Evolutionary conservation across 1,140 invertebrate species (phyloP), one percentile per base, ranked within the genome.

Genomic region (Sycobia sp.): DNA sequence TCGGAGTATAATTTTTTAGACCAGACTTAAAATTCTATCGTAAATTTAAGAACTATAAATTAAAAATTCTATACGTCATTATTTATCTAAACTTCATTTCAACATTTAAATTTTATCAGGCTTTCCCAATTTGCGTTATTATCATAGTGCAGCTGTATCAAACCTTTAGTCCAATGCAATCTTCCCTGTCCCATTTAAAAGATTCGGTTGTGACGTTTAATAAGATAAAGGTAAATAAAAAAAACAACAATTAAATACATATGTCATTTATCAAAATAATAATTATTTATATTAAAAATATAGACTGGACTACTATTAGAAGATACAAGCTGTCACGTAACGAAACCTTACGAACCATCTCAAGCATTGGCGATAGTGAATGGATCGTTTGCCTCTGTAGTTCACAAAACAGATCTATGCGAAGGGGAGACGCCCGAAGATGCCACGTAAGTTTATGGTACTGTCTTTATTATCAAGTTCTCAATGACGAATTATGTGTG

Each of bases 301-400:
- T 59, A 85, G 83, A 74, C 66, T 62, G 69, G 84, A 36, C 64
- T 86, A n/a, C 47, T 80, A 23, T 66, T 86, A 68, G 79, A 84
- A 50, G 84, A 86, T 57, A 69, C 72, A 5, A 76, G 69, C 41
- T 73, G 69, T 20, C 78, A 77, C 14, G 64, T 79, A 14, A 73
- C 73, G 20, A 79, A 80, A 56, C 82, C 85, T 4, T 75, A 79
- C 8, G 75, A 84, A 43, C 72, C 78, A 56, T 75, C 76, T 18
- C 74, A 82, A 73, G 84, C 85, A 16, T 66, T 89, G 11, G 76
- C 80, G 25, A 76, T 89, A 32, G 75, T 81, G 13, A 79, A 85
- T 53, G 86, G 83, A 11, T 82, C 82, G 22, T 86, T 89, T 47
- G 73, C 77, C 34, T 87, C 84, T 76, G 78, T 78, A 44, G 58